phyloP scores from a whole-genome alignment of 2,113 vertebrate genomes.

The Peromyscus californicus region DNA sequence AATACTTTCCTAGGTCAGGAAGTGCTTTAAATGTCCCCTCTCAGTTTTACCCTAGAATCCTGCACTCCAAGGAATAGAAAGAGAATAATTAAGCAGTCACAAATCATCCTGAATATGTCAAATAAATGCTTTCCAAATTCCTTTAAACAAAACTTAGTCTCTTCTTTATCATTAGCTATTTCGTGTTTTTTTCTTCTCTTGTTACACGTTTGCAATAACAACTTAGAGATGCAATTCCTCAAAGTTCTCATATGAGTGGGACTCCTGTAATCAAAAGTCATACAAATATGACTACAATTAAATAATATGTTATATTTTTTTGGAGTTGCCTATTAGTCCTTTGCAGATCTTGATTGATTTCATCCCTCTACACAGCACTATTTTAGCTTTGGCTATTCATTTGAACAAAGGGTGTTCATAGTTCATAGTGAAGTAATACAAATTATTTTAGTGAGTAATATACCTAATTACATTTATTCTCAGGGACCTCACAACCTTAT shows the following conservation, averaged over 20 bases:
- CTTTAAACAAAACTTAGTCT: slow-evolving; percentile 25
- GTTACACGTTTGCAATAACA: slow-evolving; percentile 21
- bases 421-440: slow-evolving; percentile 43
- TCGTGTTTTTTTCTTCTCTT: slow-evolving; percentile 25
- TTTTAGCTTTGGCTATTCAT: slow-evolving; percentile 54
- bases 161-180: slow-evolving; percentile 3
- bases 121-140: slow-evolving; percentile 27
- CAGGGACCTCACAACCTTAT: background rate
- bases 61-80: slow-evolving; percentile 54
- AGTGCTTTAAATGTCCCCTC: slow-evolving; percentile 77
- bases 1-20: slow-evolving; percentile 81
- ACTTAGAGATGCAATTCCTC: slow-evolving; percentile 37
- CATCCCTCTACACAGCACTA: background rate
- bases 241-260: background rate
- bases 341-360: slow-evolving; percentile 45
- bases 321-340: background rate
- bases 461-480: slow-evolving; percentile 33
- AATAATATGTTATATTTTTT: slow-evolving; percentile 22
- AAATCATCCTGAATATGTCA: slow-evolving; percentile 75
- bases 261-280: background rate
- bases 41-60: slow-evolving; percentile 71
- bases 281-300: background rate
- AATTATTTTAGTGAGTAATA: slow-evolving; percentile 36
- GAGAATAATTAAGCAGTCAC: slow-evolving; percentile 73
- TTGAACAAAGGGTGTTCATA: slow-evolving; percentile 41